Evolutionary conservation across 2,888 invertebrate species (phyloP).

Genomic region (Eilema griseolum): DNA sequence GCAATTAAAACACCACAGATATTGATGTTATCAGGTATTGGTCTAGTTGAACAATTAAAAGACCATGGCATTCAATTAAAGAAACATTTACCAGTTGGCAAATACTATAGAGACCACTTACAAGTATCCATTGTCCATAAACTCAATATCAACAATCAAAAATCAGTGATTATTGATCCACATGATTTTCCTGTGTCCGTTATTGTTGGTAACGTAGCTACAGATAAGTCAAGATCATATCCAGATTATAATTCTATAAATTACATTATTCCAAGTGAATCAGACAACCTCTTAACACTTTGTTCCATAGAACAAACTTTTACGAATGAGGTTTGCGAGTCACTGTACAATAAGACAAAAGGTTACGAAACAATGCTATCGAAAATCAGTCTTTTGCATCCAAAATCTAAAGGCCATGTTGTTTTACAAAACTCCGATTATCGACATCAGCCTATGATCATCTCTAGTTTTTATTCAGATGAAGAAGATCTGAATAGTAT

Average conservation of each 20-base stretch:
- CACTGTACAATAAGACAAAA: slow-evolving; percentile 34
- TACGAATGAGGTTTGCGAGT: slow-evolving; percentile 49
- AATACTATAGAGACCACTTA: slow-evolving; percentile 63
- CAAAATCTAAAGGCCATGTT: slow-evolving; percentile 83
- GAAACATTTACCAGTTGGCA: slow-evolving; percentile 21
- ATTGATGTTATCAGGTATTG: slow-evolving; percentile 89
- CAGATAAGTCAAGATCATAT: slow-evolving; percentile 82
- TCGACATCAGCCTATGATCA: slow-evolving; percentile 84
- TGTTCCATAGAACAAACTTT: slow-evolving; percentile 50
- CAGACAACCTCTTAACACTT: slow-evolving; percentile 24
- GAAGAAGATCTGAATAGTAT: slow-evolving; percentile 79
- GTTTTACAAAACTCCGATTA: slow-evolving; percentile 85
- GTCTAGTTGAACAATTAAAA: slow-evolving; percentile 77
- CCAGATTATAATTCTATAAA: slow-evolving; percentile 67
- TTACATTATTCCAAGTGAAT: slow-evolving; percentile 37
- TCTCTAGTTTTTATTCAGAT: slow-evolving; percentile 85
- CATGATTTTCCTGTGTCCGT: slow-evolving; percentile 59
- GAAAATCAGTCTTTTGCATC: slow-evolving; percentile 60
- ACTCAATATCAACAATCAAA: slow-evolving; percentile 35
- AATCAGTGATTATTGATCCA: slow-evolving; percentile 59
- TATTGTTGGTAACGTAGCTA: slow-evolving; percentile 75
- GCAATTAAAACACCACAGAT: slow-evolving; percentile 91
- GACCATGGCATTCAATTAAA: slow-evolving; percentile 55
- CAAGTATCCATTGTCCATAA: slow-evolving; percentile 56
- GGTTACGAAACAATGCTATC: slow-evolving; percentile 40